Evolutionary conservation across 2,797 vertebrate species (phyloP).

Genomic region (Trichosurus vulpecula): DNA sequence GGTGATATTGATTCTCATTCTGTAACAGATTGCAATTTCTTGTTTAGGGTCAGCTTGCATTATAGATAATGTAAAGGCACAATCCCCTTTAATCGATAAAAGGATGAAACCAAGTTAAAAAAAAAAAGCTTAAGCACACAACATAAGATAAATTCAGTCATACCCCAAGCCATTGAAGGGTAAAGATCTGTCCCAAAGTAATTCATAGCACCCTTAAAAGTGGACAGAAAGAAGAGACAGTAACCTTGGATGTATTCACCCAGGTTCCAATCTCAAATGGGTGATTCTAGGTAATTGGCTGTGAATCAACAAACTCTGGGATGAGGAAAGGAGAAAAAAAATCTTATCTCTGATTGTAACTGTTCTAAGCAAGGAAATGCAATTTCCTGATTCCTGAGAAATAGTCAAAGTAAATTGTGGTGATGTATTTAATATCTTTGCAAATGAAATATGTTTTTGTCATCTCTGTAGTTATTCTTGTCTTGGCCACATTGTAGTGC

Average conservation of each 20-base stretch:
- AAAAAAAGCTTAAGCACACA: constrained; percentile 22
- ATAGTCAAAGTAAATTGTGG: constrained; percentile 31
- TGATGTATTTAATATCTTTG: constrained; percentile 47
- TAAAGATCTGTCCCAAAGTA: neutral
- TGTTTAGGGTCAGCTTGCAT: constrained; percentile 34
- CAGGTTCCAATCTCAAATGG: constrained; percentile 27
- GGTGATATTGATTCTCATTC: constrained; percentile 35
- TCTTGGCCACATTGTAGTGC: neutral
- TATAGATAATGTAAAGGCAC: constrained; percentile 30
- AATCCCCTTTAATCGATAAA: constrained; percentile 58
- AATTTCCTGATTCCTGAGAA: constrained; percentile 63
- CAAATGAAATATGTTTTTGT: constrained; percentile 53
- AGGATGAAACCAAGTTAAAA: neutral
- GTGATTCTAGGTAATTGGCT: constrained; percentile 39
- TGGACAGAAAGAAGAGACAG: constrained; percentile 13
- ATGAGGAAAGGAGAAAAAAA: neutral
- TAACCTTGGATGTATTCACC: neutral
- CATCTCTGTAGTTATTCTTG: constrained; percentile 11
- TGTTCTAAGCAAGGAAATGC: constrained; percentile 56
- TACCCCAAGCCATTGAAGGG: constrained; percentile 29
- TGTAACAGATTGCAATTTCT: neutral
- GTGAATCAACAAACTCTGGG: constrained; percentile 15
- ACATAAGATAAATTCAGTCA: constrained; percentile 41
- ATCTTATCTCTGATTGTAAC: constrained; percentile 53
- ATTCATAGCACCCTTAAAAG: constrained; percentile 10